phyloP scores from a whole-genome alignment of 1,140 invertebrate species.

The Maniola jurtina region DNA sequence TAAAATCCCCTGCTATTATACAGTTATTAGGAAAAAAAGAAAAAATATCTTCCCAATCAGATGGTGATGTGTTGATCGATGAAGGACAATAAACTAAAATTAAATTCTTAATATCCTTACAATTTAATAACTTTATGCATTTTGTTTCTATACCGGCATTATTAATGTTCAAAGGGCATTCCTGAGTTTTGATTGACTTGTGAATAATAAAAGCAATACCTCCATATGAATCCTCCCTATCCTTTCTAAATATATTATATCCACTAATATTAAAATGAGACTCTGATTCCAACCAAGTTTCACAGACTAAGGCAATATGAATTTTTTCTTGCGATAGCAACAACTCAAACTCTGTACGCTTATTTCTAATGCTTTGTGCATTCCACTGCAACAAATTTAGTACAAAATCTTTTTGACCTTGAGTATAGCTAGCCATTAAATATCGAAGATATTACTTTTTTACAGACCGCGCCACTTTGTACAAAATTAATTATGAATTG shows the following conservation, averaged over 20 bases:
- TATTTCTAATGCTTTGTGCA: slow-evolving; percentile 22
- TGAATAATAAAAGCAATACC: slow-evolving; percentile 26
- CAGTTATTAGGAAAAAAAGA: slow-evolving; percentile 13
- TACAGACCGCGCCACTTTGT: background rate
- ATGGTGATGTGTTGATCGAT: slow-evolving; percentile 3
- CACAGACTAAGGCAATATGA: slow-evolving; percentile 24
- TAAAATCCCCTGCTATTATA: slow-evolving; percentile 27
- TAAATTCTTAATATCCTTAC: slow-evolving; percentile 19
- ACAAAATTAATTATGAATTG: slow-evolving; percentile 5
- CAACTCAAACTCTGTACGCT: slow-evolving; percentile 14
- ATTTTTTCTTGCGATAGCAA: slow-evolving; percentile 19
- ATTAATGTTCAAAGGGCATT: background rate
- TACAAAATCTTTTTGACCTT: background rate
- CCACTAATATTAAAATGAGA: slow-evolving; percentile 15
- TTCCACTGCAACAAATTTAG: slow-evolving; percentile 28
- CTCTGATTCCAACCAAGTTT: slow-evolving; percentile 23
- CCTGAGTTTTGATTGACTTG: slow-evolving; percentile 22
- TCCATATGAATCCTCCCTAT: slow-evolving; percentile 24
- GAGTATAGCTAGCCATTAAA: background rate
- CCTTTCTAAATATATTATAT: slow-evolving; percentile 26
- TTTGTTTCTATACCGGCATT: slow-evolving; percentile 18
- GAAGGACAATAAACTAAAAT: slow-evolving; percentile 26
- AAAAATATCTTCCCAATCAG: slow-evolving; percentile 27
- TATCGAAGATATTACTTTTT: too few relatives aligned
- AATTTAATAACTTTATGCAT: slow-evolving; percentile 21